Conservation (phyloP, 37 sponge, comb jelly and placozoan species). For the Bolinopsis microptera region DNA sequence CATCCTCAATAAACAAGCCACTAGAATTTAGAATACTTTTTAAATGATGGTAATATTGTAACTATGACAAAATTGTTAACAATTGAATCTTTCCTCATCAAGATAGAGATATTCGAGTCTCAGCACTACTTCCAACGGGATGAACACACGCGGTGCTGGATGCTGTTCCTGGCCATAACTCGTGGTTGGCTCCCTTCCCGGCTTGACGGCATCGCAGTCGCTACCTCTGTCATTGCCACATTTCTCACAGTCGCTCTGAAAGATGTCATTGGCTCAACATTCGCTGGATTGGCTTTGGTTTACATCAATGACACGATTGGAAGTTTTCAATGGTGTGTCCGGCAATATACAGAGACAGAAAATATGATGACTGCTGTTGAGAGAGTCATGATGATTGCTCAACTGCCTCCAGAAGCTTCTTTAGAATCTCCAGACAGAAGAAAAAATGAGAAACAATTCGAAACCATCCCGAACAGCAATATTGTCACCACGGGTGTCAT, state of each 20-base stretch:
- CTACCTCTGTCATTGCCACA: neutral
- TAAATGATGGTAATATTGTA: too few relatives aligned
- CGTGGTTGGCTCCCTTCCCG: conserved; percentile 30
- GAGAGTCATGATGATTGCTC: neutral
- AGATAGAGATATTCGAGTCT: neutral
- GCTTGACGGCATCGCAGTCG: neutral
- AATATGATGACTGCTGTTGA: too few relatives aligned
- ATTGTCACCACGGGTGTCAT: too few relatives aligned
- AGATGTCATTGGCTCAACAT: neutral
- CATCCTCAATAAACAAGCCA: too few relatives aligned
- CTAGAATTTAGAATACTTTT: too few relatives aligned
- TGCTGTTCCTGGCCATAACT: neutral
- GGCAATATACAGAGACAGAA: neutral
- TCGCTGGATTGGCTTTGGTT: neutral
- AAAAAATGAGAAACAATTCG: neutral
- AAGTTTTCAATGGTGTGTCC: conserved; percentile 32
- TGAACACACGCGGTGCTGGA: too few relatives aligned
- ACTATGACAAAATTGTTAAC: too few relatives aligned
- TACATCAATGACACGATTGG: conserved; percentile 37
- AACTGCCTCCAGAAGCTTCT: conserved; percentile 52
- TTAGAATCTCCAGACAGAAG: neutral
- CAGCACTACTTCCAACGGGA: conserved; percentile 6
- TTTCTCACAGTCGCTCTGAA: neutral
- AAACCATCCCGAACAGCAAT: too few relatives aligned
- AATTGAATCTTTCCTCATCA: too few relatives aligned